Base-by-base conservation (phyloP, 2,113 vertebrate genomes). In the Pteronura brasiliensis region DNA sequence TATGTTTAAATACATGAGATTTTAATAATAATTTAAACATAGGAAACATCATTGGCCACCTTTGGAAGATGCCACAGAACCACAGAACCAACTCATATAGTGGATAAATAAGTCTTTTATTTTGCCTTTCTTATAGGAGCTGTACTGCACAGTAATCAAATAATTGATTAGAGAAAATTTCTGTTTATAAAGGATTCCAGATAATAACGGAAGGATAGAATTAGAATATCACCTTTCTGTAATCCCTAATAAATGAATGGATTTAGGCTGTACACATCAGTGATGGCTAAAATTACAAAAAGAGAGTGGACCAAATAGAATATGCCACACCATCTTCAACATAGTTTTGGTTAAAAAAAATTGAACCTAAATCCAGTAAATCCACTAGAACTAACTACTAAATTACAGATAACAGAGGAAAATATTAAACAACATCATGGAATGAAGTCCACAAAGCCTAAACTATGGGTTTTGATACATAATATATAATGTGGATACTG, bases 311-410 rank as follows among this genome's bases (percentile, higher is more conserved):
- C n/a, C 39, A 94, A 74, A 95, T 74, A 93, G 39, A 67, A 69
- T 82, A 44, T 47, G 72, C 47, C 79, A 36, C 7, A 63, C 20
- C 29, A 63, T 80, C 31, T 65, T 11, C 67, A 71, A 69, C 17
- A 47, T 27, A 69, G 0, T 57, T 42, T 77, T 88, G 57, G 44
- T 71, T 52, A n/a, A 63, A 94, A 85, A 94, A 94, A 65, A 77
- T 25, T 94, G 83, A 94, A 82, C 10, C 7, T 44, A 63, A 90
- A 20, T 88, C 57, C 86, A 74, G 93, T 82, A 95, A 94, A 82
- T 93, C 52, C 4, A 27, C 72, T 91, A 93, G 63, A 95, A 93
- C 27, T 47, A 83, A 47, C 36, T 91, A 93, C 31, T 61, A 90
- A 74, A 86, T 82, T 93, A 74, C 4, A 95, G 31, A 88, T 36